Conservation (phyloP, 2,797 vertebrate species). For the Psittacula echo region DNA sequence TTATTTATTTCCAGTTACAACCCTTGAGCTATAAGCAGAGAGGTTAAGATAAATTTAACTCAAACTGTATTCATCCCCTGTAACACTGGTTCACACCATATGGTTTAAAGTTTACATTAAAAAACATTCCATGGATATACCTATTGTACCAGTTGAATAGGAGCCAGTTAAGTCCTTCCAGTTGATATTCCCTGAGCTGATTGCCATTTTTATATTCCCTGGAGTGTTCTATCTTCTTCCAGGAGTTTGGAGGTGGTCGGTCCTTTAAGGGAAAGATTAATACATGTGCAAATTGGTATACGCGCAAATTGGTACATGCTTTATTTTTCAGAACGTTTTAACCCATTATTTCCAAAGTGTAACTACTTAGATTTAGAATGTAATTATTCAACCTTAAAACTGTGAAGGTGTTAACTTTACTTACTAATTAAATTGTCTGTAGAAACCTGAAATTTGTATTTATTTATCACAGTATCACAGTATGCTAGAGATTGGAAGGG, state of each 20-base stretch:
- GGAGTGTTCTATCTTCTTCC: conserved; percentile 97
- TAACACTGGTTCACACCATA: neutral
- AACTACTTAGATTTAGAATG: neutral
- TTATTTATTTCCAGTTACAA: neutral
- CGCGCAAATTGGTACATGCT: neutral
- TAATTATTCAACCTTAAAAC: neutral
- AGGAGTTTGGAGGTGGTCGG: conserved; percentile 91
- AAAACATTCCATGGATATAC: conserved; percentile 74
- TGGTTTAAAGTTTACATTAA: neutral
- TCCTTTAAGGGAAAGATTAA: conserved; percentile 81
- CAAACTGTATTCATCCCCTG: neutral
- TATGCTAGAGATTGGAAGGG: too few relatives aligned
- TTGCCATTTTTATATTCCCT: conserved; percentile 96
- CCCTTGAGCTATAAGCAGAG: neutral
- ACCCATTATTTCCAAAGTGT: neutral
- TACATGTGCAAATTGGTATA: neutral
- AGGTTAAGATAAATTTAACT: neutral
- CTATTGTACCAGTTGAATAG: conserved; percentile 99
- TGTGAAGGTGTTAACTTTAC: neutral
- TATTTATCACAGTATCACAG: too few relatives aligned
- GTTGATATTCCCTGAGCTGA: conserved; percentile 99
- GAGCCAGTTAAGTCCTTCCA: conserved; percentile 99
- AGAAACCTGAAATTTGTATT: neutral
- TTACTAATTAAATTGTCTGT: neutral
- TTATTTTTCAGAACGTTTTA: neutral